Evolutionary conservation across 2,797 vertebrate genomes (phyloP), one percentile per base, ranked within the genome.

Genomic region (Neosilurus hyrtlii): DNA sequence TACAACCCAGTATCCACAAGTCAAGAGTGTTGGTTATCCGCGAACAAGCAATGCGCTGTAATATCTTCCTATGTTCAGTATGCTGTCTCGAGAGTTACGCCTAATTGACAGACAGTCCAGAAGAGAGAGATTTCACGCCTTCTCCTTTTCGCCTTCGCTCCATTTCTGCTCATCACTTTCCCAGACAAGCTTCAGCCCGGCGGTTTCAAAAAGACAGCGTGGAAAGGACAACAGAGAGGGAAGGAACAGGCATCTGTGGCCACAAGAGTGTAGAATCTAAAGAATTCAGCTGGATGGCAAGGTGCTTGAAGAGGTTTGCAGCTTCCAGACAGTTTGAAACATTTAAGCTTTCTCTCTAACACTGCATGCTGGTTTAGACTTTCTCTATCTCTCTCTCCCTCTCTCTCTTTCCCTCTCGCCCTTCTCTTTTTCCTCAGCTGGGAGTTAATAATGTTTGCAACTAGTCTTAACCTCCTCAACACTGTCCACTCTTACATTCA

Each of bases 101-200:
- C 90, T 93, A 92, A 93, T 91, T 92, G 91, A 92, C 91, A 90
- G 91, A 89, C 88, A 87, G 89, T 89, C 87, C 87, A 56, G 82
- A 86, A 82, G 83, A 90, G 90, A 90, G 88, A 88, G 70, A 76
- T 84, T 85, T 83, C 70, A 85, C 65, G 71, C 80, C 77, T 80
- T 73, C 51, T 26, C 20, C 61, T 75, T 52, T 65, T 79, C 63
- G 12, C 70, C 61, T 81, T 63, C 37, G 78, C 74, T 80, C 79
- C 79, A 68, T 81, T 89, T 88, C 84, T 84, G 80, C 35, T 87
- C 71, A 24, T 37, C 82, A 86, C 89, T 92, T 87, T 90, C 90
- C 89, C 84, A 83, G 70, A 54, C n/a, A 57, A 81, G 18, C 76
- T 70, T 81, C 83, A 67, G 71, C 8, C 43, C 71, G 7, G 43